Base-by-base conservation (phyloP, 2,888 invertebrate genomes). In the Conops quadrifasciatus region DNA sequence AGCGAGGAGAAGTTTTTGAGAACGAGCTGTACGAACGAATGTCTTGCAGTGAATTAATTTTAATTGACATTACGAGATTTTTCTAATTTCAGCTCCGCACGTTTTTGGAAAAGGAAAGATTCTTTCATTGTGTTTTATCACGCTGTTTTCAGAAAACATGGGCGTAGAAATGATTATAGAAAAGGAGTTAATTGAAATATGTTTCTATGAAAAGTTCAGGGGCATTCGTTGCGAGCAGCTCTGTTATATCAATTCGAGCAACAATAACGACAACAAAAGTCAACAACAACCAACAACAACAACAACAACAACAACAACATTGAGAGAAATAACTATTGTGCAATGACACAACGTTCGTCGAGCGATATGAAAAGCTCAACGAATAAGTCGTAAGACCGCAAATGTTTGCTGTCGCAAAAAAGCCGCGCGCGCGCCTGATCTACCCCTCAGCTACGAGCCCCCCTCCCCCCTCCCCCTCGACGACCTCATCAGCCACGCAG, bases 171-270 rank as follows among this genome's bases (percentile, higher is more conserved):
- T 36, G 36, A 4, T 7, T 36, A 7, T 36, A 7, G 9, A 9
- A 9, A 36, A 7, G 36, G 36, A 13, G 64, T 64, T 64, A 64
- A 64, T 64, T 16, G 28, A 64, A 49, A 7, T 26, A 28, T 49
- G 9, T 36, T 36, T 36, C 36, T 36, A 36, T 36, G 9, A 36
- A 36, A 49, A 49, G 47, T 47, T 64, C 64, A 49, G 64, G 64
- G 64, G 47, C 64, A 49, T 36, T 36, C 36, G 9, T 9, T 21
- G 16, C 49, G 24, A 26, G 49, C 26, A 64, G 5, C 24, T 11
- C 15, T 1, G 28, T 5, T 4, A 4, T n/a, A 19, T 56, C 53
- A 24, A 24, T 56, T 19, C 21, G 5, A 49, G 47, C 47, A 49
- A 64, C 64, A 43, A 47, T 47, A 24, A 64, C 26, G 47, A 30